These are phyloP conservation scores for Telmatochromis sp. DNA, from an alignment of 2,113 vertebrate genomes.

Conservation along the genomic window DNA sequence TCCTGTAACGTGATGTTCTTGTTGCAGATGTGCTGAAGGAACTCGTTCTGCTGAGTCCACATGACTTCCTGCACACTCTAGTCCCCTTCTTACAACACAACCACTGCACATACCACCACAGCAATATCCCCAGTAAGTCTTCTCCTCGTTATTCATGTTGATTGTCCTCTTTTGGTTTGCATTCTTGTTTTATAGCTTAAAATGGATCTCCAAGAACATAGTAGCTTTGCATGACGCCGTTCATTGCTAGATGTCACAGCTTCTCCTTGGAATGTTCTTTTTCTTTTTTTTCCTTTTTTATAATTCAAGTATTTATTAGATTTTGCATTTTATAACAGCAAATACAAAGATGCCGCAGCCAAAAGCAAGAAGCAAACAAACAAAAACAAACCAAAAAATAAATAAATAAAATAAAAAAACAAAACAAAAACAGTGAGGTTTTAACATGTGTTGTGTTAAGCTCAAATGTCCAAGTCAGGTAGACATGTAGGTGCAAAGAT, in stretches of 20 bases:
- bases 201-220: background rate
- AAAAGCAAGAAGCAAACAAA: too few relatives aligned
- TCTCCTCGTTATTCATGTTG: background rate
- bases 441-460: too few relatives aligned
- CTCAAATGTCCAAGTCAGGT: too few relatives aligned
- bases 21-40: slow-evolving; percentile 95
- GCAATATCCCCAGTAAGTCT: slow-evolving; percentile 91
- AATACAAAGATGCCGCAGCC: too few relatives aligned
- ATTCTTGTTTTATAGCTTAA: background rate
- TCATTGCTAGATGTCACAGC: background rate
- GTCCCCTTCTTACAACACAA: slow-evolving; percentile 99
- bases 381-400: too few relatives aligned
- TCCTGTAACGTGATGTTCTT: background rate
- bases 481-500: too few relatives aligned
- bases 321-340: too few relatives aligned
- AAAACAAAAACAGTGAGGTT: too few relatives aligned
- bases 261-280: background rate
- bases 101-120: slow-evolving; percentile 99
- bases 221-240: background rate
- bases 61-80: slow-evolving; percentile 98
- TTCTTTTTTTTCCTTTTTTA: background rate
- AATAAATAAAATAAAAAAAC: too few relatives aligned
- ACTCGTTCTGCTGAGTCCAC: slow-evolving; percentile 94
- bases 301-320: too few relatives aligned
- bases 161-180: background rate